Percentiles rank a stretch among this genome's conserved stretches.
phyloP scores from a whole-genome alignment of 2,797 vertebrate species.

The Lycodopsis pacificus region DNA sequence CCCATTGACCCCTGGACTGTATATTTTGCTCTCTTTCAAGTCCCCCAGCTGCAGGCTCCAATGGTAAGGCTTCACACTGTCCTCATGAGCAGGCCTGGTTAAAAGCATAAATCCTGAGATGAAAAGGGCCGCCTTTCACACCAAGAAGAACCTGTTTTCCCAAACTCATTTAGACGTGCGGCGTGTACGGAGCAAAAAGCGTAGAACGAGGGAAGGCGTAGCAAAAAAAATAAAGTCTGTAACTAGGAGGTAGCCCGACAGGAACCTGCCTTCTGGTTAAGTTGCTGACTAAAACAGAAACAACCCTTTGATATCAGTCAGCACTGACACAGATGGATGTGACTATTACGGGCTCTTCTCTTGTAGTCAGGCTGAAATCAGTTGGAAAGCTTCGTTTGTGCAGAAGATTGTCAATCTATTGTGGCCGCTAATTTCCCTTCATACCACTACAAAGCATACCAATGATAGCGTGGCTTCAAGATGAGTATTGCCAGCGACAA shows the following conservation, averaged over 20 bases:
- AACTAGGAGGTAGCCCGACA: not conserved
- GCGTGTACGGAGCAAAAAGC: not conserved
- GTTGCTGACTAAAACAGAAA: slow-evolving; percentile 34
- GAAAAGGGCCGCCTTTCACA: slow-evolving; percentile 45
- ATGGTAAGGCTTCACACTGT: slow-evolving; percentile 56
- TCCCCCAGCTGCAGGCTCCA: slow-evolving; percentile 62
- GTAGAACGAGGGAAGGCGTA: not conserved
- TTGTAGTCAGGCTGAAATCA: slow-evolving; percentile 61
- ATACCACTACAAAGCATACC: slow-evolving; percentile 63
- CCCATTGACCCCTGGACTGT: slow-evolving; percentile 57
- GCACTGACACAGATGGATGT: slow-evolving; percentile 16
- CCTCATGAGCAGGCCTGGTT: slow-evolving; percentile 38
- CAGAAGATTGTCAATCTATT: slow-evolving; percentile 39
- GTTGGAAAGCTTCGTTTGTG: slow-evolving; percentile 55
- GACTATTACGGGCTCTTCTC: slow-evolving; percentile 39
- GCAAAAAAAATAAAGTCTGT: not conserved
- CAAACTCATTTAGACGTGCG: slow-evolving; percentile 27
- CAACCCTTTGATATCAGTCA: slow-evolving; percentile 38
- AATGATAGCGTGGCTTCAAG: slow-evolving; percentile 47
- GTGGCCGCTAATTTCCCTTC: slow-evolving; percentile 29
- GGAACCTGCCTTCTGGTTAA: slow-evolving; percentile 15
- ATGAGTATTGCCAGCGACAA: slow-evolving; percentile 61
- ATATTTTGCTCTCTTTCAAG: slow-evolving; percentile 73
- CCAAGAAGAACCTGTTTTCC: slow-evolving; percentile 30
- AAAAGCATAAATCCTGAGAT: slow-evolving; percentile 64